Evolutionary conservation across 2,888 invertebrate species (phyloP), one percentile per base, ranked within the genome.

Genomic region (Dasypogon diadema): DNA sequence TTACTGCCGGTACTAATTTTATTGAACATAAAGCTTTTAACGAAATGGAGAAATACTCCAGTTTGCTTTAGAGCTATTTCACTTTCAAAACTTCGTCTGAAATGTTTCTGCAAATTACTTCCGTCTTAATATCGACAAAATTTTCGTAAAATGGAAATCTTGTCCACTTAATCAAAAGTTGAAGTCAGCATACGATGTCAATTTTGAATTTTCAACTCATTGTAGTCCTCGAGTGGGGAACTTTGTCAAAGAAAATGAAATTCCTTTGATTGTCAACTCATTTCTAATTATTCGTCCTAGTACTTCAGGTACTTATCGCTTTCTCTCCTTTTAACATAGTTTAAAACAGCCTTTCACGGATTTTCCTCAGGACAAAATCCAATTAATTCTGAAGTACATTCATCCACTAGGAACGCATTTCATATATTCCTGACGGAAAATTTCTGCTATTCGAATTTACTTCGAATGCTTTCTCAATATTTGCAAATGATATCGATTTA

Each of bases 211-310:
- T 42, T 1, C 2, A 42, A 12, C 8, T 42, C 42, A 12, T 42
- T 1, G 8, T 42, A 42, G 2, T 42, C n/a, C n/a, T 42, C 12
- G n/a, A 42, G 42, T 42, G 12, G 42, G 8, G n/a, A 12, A 42
- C 42, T 42, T 42, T 42, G n/a, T 60, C 37, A 37, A 60, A 60
- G 60, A 18, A 60, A 60, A 60, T 60, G 34, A 60, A 60, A 37
- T 60, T 60, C 60, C 60, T 60, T 60, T 60, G 8, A 60, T 37
- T 12, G 26, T 34, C 18, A 60, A 37, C 60, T 60, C 42, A 42
- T 12, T 42, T 42, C n/a, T n/a, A 42, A 42, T 42, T 42, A 42
- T 42, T 42, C n/a, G 12, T 42, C n/a, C 42, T 42, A n/a, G 42
- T 42, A 42, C 30, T 30, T 30, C 4, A 30, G n/a, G n/a, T 42